Percentiles rank a stretch among this genome's conserved stretches.
Evolutionary conservation across 1,140 invertebrate species (phyloP).

Genomic region (Zaprionus ghesquierei): DNA sequence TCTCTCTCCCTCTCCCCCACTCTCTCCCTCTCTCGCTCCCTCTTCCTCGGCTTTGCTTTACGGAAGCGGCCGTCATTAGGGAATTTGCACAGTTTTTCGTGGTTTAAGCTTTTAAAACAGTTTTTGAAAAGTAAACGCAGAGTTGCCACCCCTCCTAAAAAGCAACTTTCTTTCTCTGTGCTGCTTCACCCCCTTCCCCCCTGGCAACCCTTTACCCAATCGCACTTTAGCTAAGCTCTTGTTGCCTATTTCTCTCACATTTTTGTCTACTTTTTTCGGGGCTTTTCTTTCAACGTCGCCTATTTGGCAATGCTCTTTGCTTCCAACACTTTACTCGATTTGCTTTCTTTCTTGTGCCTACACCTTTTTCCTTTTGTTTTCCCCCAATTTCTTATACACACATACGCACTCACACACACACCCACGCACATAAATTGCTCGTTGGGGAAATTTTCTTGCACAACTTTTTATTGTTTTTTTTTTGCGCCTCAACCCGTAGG

Average conservation of each 20-base stretch:
- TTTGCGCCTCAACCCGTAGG: slow-evolving; percentile 11
- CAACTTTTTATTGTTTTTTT: slow-evolving; percentile 65
- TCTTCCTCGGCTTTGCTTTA: slow-evolving; percentile 19
- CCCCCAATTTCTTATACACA: slow-evolving; percentile 1
- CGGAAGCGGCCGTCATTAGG: slow-evolving; percentile 63
- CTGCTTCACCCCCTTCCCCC: background rate
- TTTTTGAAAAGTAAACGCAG: slow-evolving; percentile 69
- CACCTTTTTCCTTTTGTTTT: background rate
- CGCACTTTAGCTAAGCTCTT: slow-evolving; percentile 9
- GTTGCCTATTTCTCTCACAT: slow-evolving; percentile 24
- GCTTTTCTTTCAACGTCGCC: slow-evolving; percentile 36
- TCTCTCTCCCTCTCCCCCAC: background rate
- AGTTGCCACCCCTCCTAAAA: background rate
- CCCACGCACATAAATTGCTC: slow-evolving; percentile 50
- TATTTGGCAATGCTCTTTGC: slow-evolving; percentile 34
- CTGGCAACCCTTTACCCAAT: background rate
- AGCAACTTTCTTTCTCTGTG: background rate
- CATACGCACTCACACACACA: slow-evolving; percentile 9
- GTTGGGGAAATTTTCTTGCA: slow-evolving; percentile 74
- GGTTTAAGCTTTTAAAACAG: slow-evolving; percentile 79
- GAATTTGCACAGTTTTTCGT: slow-evolving; percentile 75
- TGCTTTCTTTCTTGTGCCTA: background rate
- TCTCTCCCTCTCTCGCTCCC: background rate
- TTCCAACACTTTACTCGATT: slow-evolving; percentile 50
- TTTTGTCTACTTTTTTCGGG: slow-evolving; percentile 11